Base-by-base conservation (phyloP, 2,797 vertebrate species). In the Phyllotis vaccarum region DNA sequence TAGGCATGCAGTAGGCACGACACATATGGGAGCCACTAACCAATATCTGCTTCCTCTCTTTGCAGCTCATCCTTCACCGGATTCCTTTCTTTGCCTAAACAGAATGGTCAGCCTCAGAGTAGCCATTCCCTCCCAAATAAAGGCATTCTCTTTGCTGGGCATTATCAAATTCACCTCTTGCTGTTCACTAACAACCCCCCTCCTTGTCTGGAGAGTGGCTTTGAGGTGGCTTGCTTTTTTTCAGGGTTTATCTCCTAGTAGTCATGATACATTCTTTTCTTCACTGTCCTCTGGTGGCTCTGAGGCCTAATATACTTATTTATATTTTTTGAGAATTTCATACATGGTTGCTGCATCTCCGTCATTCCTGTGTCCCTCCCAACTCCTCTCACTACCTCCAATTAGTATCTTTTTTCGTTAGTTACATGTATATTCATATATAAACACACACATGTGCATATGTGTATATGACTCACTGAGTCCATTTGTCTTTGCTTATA, bases 71-170 rank as follows among this genome's bases (percentile, higher is more conserved):
- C 54, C 46, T 96, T 75, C 31, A 37, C 64, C 34, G 13, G 21
- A n/a, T 52, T 74, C 58, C n/a, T 76, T 83, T 90, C 79, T 81
- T 66, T 95, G 76, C 83, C 78, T 91, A 91, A 27, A 86, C 27
- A 89, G 89, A 91, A 34, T 12, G 62, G 62, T 78, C 21, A 34
- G 46, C 58, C 93, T 56, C 13, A 75, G 37, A n/a, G 10, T 64
- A 3, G 2, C 66, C 75, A 43, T 74, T 75, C 62, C 43, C 37
- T 68, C 29, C 0, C 37, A 52, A 62, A 80, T 49, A 81, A 89
- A 22, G 22, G 66, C 29, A 43, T 74, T 80, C 60, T 54, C 22
- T 93, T 72, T 43, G 43, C 49, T 88, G 27, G n/a, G 74, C 85
- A 1, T 43, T 86, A 62, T 24, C 46, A 52, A 9, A 52, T 9